These are phyloP conservation scores for Cervus canadensis DNA, from an alignment of 2,113 vertebrate genomes.

Conservation along the genomic window DNA sequence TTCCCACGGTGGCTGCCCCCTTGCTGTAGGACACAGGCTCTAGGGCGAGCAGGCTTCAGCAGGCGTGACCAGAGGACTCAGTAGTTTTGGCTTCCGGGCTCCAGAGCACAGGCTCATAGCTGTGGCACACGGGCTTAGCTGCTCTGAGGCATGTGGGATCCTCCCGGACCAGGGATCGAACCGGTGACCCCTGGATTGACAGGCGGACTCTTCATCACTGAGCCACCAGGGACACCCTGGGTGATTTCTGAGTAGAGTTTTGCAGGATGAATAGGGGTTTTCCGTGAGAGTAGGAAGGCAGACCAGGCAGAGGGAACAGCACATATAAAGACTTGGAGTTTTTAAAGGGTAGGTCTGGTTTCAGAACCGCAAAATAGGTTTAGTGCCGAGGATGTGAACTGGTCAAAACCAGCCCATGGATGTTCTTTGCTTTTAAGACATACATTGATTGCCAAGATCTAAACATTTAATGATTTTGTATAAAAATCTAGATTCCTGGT, in stretches of 20 bases:
- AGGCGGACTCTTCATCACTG: background rate
- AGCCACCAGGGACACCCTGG: background rate
- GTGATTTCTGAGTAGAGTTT: background rate
- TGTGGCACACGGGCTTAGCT: background rate
- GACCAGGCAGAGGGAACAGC: background rate
- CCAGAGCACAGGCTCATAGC: background rate
- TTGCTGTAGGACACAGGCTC: background rate
- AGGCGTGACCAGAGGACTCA: background rate
- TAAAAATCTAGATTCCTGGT: background rate
- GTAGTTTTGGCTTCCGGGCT: background rate
- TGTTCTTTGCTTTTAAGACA: background rate
- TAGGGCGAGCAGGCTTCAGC: background rate
- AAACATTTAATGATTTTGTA: background rate
- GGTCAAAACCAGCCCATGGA: background rate
- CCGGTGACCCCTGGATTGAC: background rate
- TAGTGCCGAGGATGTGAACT: background rate
- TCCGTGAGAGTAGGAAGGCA: background rate
- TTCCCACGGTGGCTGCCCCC: background rate
- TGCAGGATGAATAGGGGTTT: constrained; percentile 3
- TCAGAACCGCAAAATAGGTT: background rate
- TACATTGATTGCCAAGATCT: background rate
- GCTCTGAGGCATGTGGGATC: background rate
- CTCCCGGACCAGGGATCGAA: background rate
- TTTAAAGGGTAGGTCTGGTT: background rate
- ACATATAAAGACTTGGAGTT: background rate